phyloP scores from a whole-genome alignment of 2,113 vertebrate genomes.

The Gallinago undulata region DNA sequence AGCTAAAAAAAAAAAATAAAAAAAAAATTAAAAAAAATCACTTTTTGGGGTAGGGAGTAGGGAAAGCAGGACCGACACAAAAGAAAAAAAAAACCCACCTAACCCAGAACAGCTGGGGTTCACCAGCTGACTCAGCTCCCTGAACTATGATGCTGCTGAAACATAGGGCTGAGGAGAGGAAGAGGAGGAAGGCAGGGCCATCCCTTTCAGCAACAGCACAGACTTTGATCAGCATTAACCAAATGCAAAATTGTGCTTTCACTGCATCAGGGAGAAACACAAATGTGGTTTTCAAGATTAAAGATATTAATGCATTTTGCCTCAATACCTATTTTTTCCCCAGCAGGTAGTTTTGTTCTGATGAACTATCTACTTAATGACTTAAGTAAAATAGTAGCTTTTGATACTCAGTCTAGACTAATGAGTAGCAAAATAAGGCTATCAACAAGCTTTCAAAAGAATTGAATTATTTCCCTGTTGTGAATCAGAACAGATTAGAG shows the following conservation, averaged over 20 bases:
- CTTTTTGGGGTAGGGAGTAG: not conserved
- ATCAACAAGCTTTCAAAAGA: not conserved
- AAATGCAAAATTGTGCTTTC: not conserved
- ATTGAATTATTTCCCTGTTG: not conserved
- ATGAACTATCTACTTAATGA: not conserved
- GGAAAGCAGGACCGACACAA: not conserved
- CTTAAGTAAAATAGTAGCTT: no score
- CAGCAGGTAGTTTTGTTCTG: not conserved
- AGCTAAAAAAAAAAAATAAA: no score
- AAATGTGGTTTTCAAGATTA: not conserved
- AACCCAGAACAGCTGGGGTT: no score
- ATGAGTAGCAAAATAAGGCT: not conserved
- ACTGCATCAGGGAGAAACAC: not conserved
- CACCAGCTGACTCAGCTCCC: not conserved
- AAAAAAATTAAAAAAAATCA: no score
- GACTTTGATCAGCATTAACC: not conserved
- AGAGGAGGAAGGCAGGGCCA: not conserved
- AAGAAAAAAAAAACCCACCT: not conserved
- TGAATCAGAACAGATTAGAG: not conserved
- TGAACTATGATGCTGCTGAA: not conserved
- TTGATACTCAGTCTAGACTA: not conserved
- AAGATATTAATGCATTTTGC: not conserved
- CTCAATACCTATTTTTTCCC: not conserved
- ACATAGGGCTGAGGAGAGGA: not conserved
- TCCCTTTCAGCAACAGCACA: not conserved